Percentiles rank a stretch among this genome's conserved stretches.
Conservation (phyloP, 2,113 vertebrate species). For the Halichoerus grypus region DNA sequence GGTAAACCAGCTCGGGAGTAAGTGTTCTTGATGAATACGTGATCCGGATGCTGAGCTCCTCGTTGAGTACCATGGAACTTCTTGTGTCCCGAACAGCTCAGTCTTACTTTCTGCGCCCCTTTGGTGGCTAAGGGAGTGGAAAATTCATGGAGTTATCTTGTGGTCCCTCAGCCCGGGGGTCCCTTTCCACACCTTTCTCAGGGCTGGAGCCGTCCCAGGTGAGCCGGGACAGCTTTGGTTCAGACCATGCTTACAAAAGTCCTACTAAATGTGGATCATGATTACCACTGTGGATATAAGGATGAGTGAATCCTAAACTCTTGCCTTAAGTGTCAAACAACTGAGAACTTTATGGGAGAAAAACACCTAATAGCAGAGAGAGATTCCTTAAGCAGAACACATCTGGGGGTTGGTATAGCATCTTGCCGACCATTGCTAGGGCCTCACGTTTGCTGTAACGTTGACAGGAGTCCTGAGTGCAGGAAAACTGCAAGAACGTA, state of each 20-base stretch:
- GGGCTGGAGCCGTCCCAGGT: neutral
- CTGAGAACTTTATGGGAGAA: neutral
- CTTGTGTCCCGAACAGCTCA: fast-evolving
- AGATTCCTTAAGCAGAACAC: neutral
- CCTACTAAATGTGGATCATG: neutral
- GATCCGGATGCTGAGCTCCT: neutral
- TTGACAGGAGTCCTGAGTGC: neutral
- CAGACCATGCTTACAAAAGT: neutral
- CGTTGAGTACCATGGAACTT: neutral
- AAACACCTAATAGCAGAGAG: neutral
- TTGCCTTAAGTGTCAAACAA: neutral
- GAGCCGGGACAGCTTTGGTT: neutral
- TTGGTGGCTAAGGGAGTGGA: neutral
- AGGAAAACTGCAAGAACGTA: neutral
- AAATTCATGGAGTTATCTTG: fast-evolving
- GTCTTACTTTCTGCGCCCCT: fast-evolving
- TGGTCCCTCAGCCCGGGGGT: neutral
- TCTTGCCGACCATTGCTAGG: neutral
- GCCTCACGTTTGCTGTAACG: neutral
- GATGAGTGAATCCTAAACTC: neutral
- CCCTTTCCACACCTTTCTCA: neutral
- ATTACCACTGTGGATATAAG: neutral
- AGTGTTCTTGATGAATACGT: neutral
- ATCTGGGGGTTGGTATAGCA: neutral
- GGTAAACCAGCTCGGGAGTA: neutral